A percentile compares a stretch with the other conserved stretches of the same genome.
These are phyloP conservation scores for Pasiphila rectangulata DNA, from an alignment of 2,888 invertebrate genomes.

Conservation along the genomic window DNA sequence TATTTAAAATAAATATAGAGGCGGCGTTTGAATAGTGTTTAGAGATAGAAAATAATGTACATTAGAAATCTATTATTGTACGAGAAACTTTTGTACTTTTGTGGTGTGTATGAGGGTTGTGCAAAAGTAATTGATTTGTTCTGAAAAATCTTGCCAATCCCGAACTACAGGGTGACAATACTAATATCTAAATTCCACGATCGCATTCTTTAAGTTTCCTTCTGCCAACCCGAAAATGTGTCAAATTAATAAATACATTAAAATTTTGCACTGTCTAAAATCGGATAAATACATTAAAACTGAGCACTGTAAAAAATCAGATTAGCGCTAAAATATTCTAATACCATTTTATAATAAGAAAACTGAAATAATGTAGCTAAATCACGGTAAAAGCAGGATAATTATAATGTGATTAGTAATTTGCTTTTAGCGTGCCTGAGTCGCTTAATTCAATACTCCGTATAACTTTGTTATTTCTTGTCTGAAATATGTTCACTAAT, in stretches of 20 bases:
- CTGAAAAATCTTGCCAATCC: constrained; percentile 36
- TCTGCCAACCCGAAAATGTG: constrained; percentile 59
- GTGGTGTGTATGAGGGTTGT: constrained; percentile 69
- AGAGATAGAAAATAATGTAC: constrained; percentile 51
- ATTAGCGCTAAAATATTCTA: constrained; percentile 17
- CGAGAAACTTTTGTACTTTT: constrained; percentile 74
- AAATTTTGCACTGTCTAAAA: constrained; percentile 22
- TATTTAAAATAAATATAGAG: constrained; percentile 60
- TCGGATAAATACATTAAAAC: constrained; percentile 30
- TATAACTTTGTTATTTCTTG: constrained; percentile 9
- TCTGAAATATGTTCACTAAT: constrained; percentile 12
- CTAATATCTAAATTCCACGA: constrained; percentile 16
- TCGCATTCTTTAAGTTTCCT: constrained; percentile 12
- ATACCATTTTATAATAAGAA: constrained; percentile 23
- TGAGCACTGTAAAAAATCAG: constrained; percentile 20
- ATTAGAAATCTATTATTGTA: constrained; percentile 55
- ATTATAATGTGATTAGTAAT: constrained; percentile 29
- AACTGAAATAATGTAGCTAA: constrained; percentile 18
- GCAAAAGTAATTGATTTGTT: constrained; percentile 40
- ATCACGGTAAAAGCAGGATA: constrained; percentile 28
- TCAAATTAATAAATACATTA: constrained; percentile 50
- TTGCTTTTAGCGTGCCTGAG: constrained; percentile 33
- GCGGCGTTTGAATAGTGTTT: constrained; percentile 69
- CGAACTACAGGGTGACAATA: constrained; percentile 21
- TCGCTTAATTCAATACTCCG: constrained; percentile 19